Percentiles rank a stretch among this genome's conserved stretches.
phyloP scores from a whole-genome alignment of 2,888 invertebrate species.

The Pristionchus entomophagus region DNA sequence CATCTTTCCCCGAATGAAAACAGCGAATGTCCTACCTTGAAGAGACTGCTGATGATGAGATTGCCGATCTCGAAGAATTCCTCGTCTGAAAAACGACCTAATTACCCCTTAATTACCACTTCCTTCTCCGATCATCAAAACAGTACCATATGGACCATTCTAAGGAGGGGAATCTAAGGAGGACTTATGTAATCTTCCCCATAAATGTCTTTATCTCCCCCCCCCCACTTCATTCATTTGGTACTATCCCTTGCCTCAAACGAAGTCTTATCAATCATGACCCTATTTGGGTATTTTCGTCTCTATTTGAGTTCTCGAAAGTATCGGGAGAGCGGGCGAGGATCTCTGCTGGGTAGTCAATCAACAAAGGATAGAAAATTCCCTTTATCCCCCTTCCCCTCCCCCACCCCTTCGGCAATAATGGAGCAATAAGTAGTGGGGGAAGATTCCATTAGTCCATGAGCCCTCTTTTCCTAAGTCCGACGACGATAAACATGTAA shows the following conservation, averaged over 20 bases:
- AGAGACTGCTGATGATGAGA: slow-evolving; percentile 71
- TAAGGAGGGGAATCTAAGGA: too few relatives aligned
- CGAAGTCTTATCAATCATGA: too few relatives aligned
- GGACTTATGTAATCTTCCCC: too few relatives aligned
- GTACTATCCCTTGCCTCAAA: too few relatives aligned
- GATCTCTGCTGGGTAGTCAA: background rate
- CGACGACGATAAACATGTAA: background rate
- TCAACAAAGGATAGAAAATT: background rate
- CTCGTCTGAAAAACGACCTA: slow-evolving; percentile 67
- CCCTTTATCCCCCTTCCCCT: background rate
- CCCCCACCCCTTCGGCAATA: too few relatives aligned
- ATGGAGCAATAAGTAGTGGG: background rate
- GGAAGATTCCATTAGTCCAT: slow-evolving; percentile 39
- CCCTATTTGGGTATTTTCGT: too few relatives aligned
- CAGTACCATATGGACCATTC: too few relatives aligned
- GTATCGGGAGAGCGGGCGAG: too few relatives aligned
- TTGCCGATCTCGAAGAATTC: slow-evolving; percentile 75
- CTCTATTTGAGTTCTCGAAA: background rate
- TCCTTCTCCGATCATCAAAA: background rate
- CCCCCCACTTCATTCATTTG: too few relatives aligned
- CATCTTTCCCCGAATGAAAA: too few relatives aligned
- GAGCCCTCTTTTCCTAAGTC: background rate
- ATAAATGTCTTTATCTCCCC: too few relatives aligned
- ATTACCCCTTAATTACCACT: background rate
- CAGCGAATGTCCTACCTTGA: slow-evolving; percentile 47